Base-by-base conservation (phyloP, 2,888 invertebrate species). In the Cataglyphis albicans region DNA sequence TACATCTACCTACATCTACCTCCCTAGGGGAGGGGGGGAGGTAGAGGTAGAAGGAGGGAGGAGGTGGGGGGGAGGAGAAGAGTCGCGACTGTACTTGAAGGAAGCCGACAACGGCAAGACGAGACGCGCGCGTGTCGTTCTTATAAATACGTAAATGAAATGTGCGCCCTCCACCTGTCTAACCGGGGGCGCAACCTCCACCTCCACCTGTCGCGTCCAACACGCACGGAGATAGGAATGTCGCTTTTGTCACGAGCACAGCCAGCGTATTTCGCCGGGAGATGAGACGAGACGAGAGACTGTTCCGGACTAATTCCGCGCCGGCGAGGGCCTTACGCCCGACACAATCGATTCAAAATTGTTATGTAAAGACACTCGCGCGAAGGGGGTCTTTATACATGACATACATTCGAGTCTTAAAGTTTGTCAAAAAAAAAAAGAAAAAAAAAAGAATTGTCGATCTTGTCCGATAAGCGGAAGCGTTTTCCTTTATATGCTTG, bases 121-220 rank as follows among this genome's bases (percentile, higher is more conserved):
- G 68, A 48, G 57, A 63, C 29, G 55, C 55, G 55, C 55, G 68
- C 64, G 73, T 80, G 21, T 64, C 80, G 29, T 64, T 74, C 73
- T 83, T 83, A 84, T 48, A 76, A 78, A 61, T 70, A 82, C 65
- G 74, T 67, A 76, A 82, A 64, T 83, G 82, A 86, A 83, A 84
- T 84, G 70, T 72, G 81, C 44, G 18, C 38, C 65, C 25, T 48
- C 32, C 32, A 6, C 32, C 32, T 21, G 32, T 41, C 61, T 72
- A 70, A 63, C 63, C 78, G 41, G 25, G 25, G 25, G 1, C 68
- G 57, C 57, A 18, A 57, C 6, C 6, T 21, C 21, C 2, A 18
- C 44, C 78, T 70, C 35, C 78, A 70, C 59, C 72, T 70, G 70
- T 78, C 70, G 72, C 59, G 78, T 21, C 44, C 21, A 78, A 70